These are phyloP conservation scores for Anolis carolinensis DNA, from an alignment of 2,113 vertebrate species.

Conservation along the genomic window DNA sequence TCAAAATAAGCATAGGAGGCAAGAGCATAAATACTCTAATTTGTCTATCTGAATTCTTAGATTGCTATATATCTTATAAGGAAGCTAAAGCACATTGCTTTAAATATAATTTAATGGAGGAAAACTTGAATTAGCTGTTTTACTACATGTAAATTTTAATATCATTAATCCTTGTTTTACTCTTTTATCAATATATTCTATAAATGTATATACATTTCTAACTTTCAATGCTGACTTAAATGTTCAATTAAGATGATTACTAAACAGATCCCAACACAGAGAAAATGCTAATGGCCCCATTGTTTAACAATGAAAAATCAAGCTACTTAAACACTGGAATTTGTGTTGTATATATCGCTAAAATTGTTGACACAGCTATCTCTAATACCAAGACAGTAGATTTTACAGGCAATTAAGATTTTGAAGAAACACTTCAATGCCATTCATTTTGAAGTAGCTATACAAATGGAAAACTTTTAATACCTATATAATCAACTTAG, in stretches of 20 bases:
- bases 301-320: no score
- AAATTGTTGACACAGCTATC: no score
- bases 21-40: not conserved
- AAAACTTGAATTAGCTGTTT: not conserved
- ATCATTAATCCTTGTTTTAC: not conserved
- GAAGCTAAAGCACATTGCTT: slow-evolving; percentile 4
- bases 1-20: not conserved
- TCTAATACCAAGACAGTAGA: not conserved
- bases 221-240: not conserved
- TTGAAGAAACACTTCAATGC: not conserved
- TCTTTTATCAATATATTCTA: not conserved
- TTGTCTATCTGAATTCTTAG: not conserved
- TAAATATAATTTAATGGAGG: slow-evolving; percentile 3
- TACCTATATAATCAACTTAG: not conserved
- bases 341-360: not conserved
- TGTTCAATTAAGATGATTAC: not conserved
- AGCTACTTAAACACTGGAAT: no score
- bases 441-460: not conserved
- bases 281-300: no score
- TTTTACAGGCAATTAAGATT: slow-evolving; percentile 2
- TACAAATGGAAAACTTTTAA: slow-evolving; percentile 26
- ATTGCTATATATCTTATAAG: slow-evolving; percentile 9
- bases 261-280: not conserved
- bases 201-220: not conserved
- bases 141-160: not conserved